Base-by-base conservation (phyloP, 2,113 vertebrate species). In the Amblyopsis rosae region DNA sequence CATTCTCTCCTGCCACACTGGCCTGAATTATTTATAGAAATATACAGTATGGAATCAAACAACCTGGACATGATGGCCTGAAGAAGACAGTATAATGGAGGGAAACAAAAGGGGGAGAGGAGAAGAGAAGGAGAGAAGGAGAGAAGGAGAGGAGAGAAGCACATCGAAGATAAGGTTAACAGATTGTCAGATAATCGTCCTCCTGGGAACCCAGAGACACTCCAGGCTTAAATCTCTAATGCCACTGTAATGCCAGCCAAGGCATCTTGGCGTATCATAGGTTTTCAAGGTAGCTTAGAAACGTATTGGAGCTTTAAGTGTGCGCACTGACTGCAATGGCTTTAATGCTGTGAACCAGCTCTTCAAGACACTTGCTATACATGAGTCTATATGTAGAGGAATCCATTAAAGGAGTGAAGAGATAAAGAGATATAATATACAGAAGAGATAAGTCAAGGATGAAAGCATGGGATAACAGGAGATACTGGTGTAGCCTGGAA, bases 171-270 rank as follows among this genome's bases (percentile, higher is more conserved):
- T 72, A 56, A 83, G 72, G 57, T 54, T 76, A 74, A 67, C 70
- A 80, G 65, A 62, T 81, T 76, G 71, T 72, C 65, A 76, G 60
- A 79, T 77, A 73, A 64, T 79, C 78, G 68, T 81, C 51, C 59
- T 65, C 77, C 71, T 47, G 76, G 70, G 61, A 63, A 59, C 53
- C 49, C 51, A 66, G 65, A 69, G 76, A 82, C 57, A 75, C 17
- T 51, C 6, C 56, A 59, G 66, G 56, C 62, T 73, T 79, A 79
- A 82, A 67, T 79, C 75, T 70, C 50, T 82, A 86, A 82, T 61
- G 54, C 76, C 77, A 67, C 65, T 77, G 19, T 65, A 76, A 76
- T 72, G 70, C 66, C 35, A 65, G 62, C 6, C 59, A 78, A 69
- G 35, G 77, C 67, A 75, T 65, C 72, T 69, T 19, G 15, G 73